Evolutionary conservation across 1,140 invertebrate genomes (phyloP).

Genomic region (Brachionus rubens): DNA sequence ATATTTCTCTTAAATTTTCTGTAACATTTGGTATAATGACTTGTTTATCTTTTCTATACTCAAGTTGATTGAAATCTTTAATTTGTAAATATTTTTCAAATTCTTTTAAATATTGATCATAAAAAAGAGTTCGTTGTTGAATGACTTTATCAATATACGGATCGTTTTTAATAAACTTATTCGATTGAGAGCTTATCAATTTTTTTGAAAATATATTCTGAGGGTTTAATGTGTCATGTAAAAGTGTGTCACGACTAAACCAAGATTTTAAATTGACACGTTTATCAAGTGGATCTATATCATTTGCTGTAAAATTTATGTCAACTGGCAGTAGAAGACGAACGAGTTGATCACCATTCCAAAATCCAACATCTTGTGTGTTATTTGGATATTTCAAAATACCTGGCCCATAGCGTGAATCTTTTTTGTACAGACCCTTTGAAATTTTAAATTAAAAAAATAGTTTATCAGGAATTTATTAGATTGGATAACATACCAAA

Average conservation of each 20-base stretch:
- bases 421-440: conserved; percentile 57
- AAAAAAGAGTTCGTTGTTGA: background rate
- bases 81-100: conserved; percentile 33
- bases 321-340: conserved; percentile 52
- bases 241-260: conserved; percentile 13
- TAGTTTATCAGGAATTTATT: background rate
- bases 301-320: conserved; percentile 52
- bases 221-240: conserved; percentile 21
- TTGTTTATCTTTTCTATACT: conserved; percentile 5
- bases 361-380: conserved; percentile 56
- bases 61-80: conserved; percentile 19
- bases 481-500: conserved; percentile 52
- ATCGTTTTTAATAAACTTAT: conserved; percentile 41
- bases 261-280: conserved; percentile 50
- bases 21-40: conserved; percentile 13
- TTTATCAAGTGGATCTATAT: conserved; percentile 55
- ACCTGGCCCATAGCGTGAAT: conserved; percentile 57
- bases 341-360: conserved; percentile 55
- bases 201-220: conserved; percentile 30
- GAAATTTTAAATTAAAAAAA: conserved; percentile 7
- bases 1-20: conserved; percentile 5
- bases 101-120: conserved; percentile 30
- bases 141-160: conserved; percentile 35
- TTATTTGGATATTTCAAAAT: conserved; percentile 55
- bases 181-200: conserved; percentile 12